A percentile compares a stretch with the other conserved stretches of the same genome.
Evolutionary conservation across 2,113 vertebrate species (phyloP).

Genomic region (Entosphenus tridentatus): DNA sequence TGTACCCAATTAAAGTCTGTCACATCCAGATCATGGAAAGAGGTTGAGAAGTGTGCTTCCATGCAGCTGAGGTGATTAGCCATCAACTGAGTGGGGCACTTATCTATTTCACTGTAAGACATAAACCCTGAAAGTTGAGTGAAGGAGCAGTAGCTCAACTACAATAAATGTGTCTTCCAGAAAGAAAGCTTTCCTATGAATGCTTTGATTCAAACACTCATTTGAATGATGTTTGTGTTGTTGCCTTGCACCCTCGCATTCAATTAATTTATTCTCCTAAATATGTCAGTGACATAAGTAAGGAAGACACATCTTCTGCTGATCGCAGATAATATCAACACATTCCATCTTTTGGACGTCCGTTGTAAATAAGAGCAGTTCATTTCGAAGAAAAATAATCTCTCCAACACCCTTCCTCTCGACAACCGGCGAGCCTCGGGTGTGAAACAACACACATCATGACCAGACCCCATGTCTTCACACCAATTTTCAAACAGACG

Average conservation of each 20-base stretch:
- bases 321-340: background rate
- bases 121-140: background rate
- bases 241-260: constrained; percentile 1
- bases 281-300: constrained; percentile 1
- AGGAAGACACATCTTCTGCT: background rate
- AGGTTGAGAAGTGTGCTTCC: too few species aligned
- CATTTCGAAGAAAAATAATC: background rate
- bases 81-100: background rate
- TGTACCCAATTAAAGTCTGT: too few species aligned
- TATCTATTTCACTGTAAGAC: background rate
- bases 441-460: background rate
- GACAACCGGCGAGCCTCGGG: background rate
- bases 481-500: too few species aligned
- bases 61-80: too few species aligned
- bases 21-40: too few species aligned
- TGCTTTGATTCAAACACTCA: constrained; percentile 5
- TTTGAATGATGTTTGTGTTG: background rate
- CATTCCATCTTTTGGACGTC: background rate
- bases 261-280: constrained; percentile 3
- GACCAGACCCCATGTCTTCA: too few species aligned
- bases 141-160: constrained; percentile 4
- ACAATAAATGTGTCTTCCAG: background rate
- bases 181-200: constrained; percentile 4
- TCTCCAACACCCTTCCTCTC: background rate
- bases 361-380: background rate